phyloP scores from a whole-genome alignment of 30 jellyfish, hydroid and myxozoan genomes.

The Pelagia noctiluca region DNA sequence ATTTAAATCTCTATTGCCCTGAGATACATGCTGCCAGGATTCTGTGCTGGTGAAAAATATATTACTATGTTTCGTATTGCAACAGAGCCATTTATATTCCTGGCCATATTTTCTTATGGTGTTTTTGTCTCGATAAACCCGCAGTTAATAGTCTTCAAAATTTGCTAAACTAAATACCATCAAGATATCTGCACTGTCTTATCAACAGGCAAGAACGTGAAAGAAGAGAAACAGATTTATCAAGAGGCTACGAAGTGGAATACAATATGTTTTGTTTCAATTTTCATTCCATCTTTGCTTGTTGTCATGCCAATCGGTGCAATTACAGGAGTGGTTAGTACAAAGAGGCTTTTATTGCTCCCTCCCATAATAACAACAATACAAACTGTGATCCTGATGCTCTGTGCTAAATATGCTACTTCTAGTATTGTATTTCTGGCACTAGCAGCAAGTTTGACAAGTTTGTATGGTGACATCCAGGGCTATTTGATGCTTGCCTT shows the following conservation, averaged over 20 bases:
- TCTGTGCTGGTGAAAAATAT: too few species aligned
- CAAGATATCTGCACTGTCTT: neutral
- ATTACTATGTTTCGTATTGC: too few species aligned
- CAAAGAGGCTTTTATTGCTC: constrained; percentile 25
- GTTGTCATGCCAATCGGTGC: constrained; percentile 53
- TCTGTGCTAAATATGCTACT: constrained; percentile 15
- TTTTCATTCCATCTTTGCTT: constrained; percentile 51
- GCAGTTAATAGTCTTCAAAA: too few species aligned
- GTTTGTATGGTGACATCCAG: constrained; percentile 51
- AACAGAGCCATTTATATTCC: too few species aligned
- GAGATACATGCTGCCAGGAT: too few species aligned
- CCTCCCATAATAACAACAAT: constrained; percentile 26
- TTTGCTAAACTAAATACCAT: too few species aligned
- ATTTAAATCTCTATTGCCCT: too few species aligned
- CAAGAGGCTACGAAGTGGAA: constrained; percentile 70
- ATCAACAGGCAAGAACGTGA: neutral
- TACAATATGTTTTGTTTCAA: neutral
- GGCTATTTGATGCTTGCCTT: constrained; percentile 64
- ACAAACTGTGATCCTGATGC: constrained; percentile 32
- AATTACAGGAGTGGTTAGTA: constrained; percentile 29
- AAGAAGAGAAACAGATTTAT: constrained; percentile 37
- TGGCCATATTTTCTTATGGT: too few species aligned
- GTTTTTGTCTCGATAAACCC: too few species aligned
- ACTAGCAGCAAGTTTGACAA: constrained; percentile 41
- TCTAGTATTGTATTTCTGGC: constrained; percentile 39